Evolutionary conservation across 1,140 invertebrate species (phyloP).

Genomic region (Pseudomyrmex cubaensis): DNA sequence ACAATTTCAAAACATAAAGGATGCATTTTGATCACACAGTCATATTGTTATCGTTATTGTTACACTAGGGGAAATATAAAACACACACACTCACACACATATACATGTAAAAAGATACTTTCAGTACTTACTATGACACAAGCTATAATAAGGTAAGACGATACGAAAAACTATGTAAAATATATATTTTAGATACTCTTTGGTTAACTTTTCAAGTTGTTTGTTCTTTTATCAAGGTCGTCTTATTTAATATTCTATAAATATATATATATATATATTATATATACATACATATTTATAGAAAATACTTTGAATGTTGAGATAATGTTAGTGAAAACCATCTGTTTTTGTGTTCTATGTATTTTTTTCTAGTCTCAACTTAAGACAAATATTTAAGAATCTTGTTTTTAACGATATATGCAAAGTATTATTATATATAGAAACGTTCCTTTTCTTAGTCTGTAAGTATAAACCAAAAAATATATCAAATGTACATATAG

Average conservation of each 20-base stretch:
- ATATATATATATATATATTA: too few relatives aligned
- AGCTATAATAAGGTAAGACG: slow-evolving; percentile 1
- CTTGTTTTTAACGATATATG: background rate
- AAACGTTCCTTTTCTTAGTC: slow-evolving; percentile 51
- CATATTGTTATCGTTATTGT: slow-evolving; percentile 18
- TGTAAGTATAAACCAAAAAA: slow-evolving; percentile 11
- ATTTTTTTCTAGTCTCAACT: too few relatives aligned
- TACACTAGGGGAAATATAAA: slow-evolving; percentile 4
- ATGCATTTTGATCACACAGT: slow-evolving; percentile 91
- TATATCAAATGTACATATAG: slow-evolving; percentile 27
- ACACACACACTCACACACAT: background rate
- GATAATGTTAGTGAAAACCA: too few relatives aligned
- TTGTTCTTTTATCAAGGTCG: too few relatives aligned
- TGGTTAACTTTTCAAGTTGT: too few relatives aligned
- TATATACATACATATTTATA: too few relatives aligned
- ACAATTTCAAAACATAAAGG: slow-evolving; percentile 98
- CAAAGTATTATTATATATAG: slow-evolving; percentile 3
- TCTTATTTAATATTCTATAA: too few relatives aligned
- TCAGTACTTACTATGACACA: slow-evolving; percentile 33
- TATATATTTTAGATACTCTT: slow-evolving; percentile 1
- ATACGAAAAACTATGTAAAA: background rate
- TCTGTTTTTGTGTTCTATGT: too few relatives aligned
- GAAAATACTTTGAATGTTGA: too few relatives aligned
- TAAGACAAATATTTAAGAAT: background rate
- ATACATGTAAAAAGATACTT: background rate